Evolutionary conservation across 2,888 invertebrate genomes (phyloP), one percentile per base, ranked within the genome.

Genomic region (Carabus problematicus): DNA sequence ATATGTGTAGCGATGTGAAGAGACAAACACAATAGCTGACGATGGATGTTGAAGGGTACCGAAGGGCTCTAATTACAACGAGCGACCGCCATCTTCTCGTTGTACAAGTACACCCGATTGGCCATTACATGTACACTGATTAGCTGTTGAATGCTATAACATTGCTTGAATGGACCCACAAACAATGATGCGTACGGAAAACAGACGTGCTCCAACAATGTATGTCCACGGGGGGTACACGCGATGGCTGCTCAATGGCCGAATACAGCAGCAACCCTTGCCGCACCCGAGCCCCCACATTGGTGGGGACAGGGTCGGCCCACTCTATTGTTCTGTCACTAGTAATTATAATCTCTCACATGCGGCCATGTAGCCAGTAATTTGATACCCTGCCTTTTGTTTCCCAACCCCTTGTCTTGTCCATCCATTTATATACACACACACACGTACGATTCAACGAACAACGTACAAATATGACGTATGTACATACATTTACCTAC

Each of bases 111-210:
- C 71, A 67, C 72, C 70, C 75, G 75, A 75, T 76, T 75, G 75
- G 74, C 74, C 73, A 74, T 74, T 74, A 75, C 75, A 72, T 70
- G 73, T 74, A 72, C 74, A 78, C 75, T 77, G 79, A 78, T 78
- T 79, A 79, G 79, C 77, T 77, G 78, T 77, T 79, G 78, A 78
- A 77, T 77, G 40, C 8, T 52, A 42, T 12, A 18, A 11, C 14
- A n/a, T 14, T 54, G 18, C 54, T 14, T 54, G 4, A 14, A 54
- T 18, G 12, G 14, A 45, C 29, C 64, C 9, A 18, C 16, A 16
- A 16, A 52, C 40, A 58, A 58, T 39, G 14, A 29, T 58, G 58
- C 6, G 58, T 58, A 29, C 12, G 40, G 40, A 40, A 58, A 6
- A 58, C 12, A 39, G 58, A 29, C 29, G 29, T 29, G 29, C 29